phyloP scores from a whole-genome alignment of 2,113 vertebrate species.

The Todiramphus chloris region DNA sequence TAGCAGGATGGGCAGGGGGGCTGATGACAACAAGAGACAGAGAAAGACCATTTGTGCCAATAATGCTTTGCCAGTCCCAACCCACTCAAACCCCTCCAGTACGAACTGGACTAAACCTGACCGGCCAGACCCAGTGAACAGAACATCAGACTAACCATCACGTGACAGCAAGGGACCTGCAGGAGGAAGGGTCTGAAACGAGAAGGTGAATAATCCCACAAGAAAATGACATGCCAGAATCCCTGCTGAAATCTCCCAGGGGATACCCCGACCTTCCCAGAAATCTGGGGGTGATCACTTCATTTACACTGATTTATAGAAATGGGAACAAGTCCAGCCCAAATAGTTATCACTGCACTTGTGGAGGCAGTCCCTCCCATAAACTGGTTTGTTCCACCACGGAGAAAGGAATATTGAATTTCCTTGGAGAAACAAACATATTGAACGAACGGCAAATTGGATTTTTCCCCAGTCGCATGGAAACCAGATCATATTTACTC shows the following conservation, averaged over 20 bases:
- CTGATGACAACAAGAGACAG: neutral
- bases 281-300: neutral
- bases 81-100: neutral
- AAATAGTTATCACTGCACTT: neutral
- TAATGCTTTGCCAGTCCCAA: neutral
- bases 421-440: slow-evolving; percentile 62
- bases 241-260: neutral
- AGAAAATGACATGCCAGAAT: neutral
- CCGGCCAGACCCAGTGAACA: neutral
- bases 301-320: slow-evolving; percentile 33
- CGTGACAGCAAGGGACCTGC: rapidly evolving
- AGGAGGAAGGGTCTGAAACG: neutral
- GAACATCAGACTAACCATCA: neutral
- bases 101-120: neutral
- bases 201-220: neutral
- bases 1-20: neutral
- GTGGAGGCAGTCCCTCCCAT: neutral
- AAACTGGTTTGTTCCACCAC: slow-evolving; percentile 13
- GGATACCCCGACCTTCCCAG: neutral
- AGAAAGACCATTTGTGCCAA: neutral
- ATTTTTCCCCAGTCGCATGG: slow-evolving; percentile 58
- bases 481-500: slow-evolving; percentile 54
- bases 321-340: neutral
- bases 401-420: slow-evolving; percentile 64
- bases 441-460: slow-evolving; percentile 65